Evolutionary conservation across 2,113 vertebrate genomes (phyloP).

Genomic region (Calcarius ornatus): DNA sequence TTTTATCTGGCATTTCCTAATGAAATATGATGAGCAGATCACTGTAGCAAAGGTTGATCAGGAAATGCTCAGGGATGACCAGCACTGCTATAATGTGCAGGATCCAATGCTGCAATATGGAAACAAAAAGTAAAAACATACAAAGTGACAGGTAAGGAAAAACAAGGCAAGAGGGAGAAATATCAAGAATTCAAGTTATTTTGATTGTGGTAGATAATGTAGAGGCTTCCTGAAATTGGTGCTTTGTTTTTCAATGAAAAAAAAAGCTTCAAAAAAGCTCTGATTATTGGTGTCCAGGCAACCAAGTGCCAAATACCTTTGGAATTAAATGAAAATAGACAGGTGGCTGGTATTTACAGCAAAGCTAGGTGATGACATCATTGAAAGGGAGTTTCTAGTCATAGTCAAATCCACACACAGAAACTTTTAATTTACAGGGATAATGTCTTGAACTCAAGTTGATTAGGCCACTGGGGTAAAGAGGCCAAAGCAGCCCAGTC

Average conservation of each 20-base stretch:
- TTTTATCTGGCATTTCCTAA: constrained; percentile 33
- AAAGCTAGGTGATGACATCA: not conserved
- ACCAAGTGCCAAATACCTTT: not conserved
- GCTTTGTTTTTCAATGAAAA: not conserved
- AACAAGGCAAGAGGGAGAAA: not conserved
- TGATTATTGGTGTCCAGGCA: not conserved
- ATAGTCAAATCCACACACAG: not conserved
- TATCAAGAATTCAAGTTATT: not conserved
- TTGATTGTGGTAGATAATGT: not conserved
- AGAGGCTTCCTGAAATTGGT: not conserved
- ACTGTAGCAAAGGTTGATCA: not conserved
- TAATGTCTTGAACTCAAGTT: not conserved
- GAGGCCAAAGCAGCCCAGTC: not conserved
- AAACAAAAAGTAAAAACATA: not conserved
- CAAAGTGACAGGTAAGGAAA: not conserved
- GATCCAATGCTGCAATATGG: not conserved
- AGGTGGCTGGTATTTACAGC: not conserved
- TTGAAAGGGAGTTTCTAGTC: not conserved
- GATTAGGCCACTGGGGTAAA: not conserved
- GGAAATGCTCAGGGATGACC: not conserved
- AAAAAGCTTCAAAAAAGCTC: not conserved
- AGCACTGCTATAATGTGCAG: rapidly evolving
- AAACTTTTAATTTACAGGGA: not conserved
- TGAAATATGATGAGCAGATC: constrained; percentile 3
- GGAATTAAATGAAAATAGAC: not conserved